These are phyloP conservation scores for Poliocrania exsul DNA, from an alignment of 2,797 vertebrate species.

Conservation along the genomic window DNA sequence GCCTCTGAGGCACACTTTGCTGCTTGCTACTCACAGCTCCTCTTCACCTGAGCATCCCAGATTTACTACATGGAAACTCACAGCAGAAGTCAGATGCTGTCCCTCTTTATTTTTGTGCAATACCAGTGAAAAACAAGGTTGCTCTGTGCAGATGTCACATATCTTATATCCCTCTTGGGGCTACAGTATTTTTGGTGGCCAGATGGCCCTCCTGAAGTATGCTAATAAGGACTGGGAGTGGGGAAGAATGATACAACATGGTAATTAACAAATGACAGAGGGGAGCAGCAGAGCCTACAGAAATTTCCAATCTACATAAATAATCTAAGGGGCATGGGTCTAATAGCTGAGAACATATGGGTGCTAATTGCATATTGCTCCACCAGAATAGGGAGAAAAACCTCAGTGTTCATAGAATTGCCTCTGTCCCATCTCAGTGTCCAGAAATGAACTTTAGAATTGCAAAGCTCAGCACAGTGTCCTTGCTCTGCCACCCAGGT, in stretches of 20 bases:
- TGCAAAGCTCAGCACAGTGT: background rate
- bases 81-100: background rate
- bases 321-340: background rate
- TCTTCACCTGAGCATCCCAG: background rate
- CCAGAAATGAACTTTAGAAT: background rate
- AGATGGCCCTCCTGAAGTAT: conserved; percentile 1
- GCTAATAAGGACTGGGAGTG: background rate
- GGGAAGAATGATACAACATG: background rate
- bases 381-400: background rate
- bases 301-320: background rate
- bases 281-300: background rate
- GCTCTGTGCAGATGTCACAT: background rate
- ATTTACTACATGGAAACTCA: background rate
- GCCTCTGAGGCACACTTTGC: no score
- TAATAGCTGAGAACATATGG: background rate
- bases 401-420: background rate
- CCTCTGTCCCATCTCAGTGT: background rate
- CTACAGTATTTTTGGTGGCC: background rate
- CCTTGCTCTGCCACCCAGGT: background rate
- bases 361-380: background rate
- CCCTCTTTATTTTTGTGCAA: background rate
- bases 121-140: background rate
- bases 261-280: background rate
- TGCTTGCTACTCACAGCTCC: background rate
- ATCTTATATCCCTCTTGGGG: background rate